phyloP scores from a whole-genome alignment of 2,888 invertebrate species.

The Pterostichus madidus region DNA sequence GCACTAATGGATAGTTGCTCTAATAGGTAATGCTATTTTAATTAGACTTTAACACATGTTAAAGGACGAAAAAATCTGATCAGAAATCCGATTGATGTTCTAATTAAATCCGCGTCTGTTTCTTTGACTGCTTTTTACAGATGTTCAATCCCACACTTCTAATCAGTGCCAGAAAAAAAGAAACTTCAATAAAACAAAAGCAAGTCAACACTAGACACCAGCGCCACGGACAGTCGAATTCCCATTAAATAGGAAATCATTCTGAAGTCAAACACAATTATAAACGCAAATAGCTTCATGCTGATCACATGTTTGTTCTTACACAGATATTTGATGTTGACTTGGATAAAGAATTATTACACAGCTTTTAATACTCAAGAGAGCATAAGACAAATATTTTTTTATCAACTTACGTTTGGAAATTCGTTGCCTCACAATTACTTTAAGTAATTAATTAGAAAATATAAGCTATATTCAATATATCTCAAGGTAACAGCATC shows the following conservation, averaged over 20 bases:
- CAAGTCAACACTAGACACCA: constrained; percentile 9
- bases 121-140: constrained; percentile 37
- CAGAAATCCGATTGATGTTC: constrained; percentile 33
- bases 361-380: no score
- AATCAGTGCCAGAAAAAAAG: constrained; percentile 30
- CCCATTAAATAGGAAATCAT: constrained; percentile 39
- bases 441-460: no score
- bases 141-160: constrained; percentile 42
- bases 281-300: constrained; percentile 28
- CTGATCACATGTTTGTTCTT: constrained; percentile 38
- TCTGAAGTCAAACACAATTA: constrained; percentile 44
- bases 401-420: no score
- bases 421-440: no score
- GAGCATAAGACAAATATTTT: no score
- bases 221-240: constrained; percentile 7
- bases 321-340: neutral
- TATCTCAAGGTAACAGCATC: no score
- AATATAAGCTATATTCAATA: no score
- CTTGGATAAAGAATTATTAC: neutral
- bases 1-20: constrained; percentile 30
- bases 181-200: constrained; percentile 38
- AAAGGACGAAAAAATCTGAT: constrained; percentile 39
- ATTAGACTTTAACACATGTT: constrained; percentile 49
- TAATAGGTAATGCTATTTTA: constrained; percentile 52
- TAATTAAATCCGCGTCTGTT: constrained; percentile 49